Percentiles rank a stretch among this genome's conserved stretches.
Conservation (phyloP, 64 coral and sea anemone genomes). For the Orbicella faveolata region DNA sequence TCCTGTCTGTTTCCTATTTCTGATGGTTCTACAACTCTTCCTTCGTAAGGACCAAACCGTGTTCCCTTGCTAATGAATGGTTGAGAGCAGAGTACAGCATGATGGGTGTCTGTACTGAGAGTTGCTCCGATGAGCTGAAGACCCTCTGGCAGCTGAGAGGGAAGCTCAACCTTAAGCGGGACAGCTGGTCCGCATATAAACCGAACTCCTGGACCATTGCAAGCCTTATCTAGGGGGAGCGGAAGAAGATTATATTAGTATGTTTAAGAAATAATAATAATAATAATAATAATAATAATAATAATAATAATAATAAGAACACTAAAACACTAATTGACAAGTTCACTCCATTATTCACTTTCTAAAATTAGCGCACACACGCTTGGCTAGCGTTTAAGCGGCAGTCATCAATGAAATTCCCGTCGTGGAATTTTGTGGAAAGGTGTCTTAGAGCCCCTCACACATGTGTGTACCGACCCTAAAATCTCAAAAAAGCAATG, state of each 20-base stretch:
- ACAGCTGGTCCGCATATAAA: slow-evolving; percentile 19
- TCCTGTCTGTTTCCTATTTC: slow-evolving; percentile 40
- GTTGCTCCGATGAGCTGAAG: slow-evolving; percentile 40
- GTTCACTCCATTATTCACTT: no score
- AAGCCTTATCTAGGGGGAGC: not conserved
- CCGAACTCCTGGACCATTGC: not conserved
- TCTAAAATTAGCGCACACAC: no score
- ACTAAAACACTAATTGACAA: no score
- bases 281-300: no score
- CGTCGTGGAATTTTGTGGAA: no score
- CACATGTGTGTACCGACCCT: no score
- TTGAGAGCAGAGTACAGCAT: slow-evolving; percentile 71
- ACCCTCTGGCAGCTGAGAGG: not conserved
- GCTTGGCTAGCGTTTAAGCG: no score
- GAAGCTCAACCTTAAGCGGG: not conserved
- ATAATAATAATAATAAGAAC: no score
- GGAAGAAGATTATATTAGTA: not conserved
- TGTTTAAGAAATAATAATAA: not conserved
- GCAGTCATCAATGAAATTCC: no score
- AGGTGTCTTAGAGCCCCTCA: no score
- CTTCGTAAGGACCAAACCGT: slow-evolving; percentile 73
- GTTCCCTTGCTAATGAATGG: slow-evolving; percentile 70
- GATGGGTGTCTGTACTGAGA: slow-evolving; percentile 26
- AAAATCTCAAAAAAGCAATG: no score
- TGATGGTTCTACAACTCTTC: slow-evolving; percentile 57